Conservation (phyloP, 2,797 vertebrate species). For the Tenualosa ilisha region DNA sequence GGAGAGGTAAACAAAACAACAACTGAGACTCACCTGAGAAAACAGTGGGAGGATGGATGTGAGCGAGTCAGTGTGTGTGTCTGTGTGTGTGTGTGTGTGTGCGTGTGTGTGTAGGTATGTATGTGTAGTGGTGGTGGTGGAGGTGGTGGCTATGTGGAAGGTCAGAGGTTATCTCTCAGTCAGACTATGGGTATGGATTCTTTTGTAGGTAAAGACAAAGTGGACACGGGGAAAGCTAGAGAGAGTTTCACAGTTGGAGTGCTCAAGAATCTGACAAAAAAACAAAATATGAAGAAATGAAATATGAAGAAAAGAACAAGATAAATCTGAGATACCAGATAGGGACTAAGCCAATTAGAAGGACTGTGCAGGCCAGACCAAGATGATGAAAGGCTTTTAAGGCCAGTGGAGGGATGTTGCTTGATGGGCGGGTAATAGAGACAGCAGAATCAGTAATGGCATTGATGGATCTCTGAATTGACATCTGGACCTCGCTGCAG, state of each 20-base stretch:
- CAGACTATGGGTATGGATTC: not conserved
- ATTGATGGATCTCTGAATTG: not conserved
- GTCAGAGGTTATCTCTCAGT: not conserved
- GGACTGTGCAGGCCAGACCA: not conserved
- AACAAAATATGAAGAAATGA: too few relatives aligned
- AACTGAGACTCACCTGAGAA: not conserved
- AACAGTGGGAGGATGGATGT: not conserved
- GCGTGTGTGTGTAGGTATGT: not conserved
- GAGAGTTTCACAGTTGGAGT: not conserved
- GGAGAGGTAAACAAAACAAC: not conserved
- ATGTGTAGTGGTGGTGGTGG: not conserved
- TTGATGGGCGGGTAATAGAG: not conserved
- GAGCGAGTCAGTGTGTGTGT: not conserved
- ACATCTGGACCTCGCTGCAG: not conserved
- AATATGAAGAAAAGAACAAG: not conserved
- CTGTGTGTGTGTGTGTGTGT: not conserved
- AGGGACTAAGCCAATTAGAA: not conserved
- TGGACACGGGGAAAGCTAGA: not conserved
- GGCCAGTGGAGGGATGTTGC: not conserved
- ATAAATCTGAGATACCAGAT: not conserved
- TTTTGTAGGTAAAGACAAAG: not conserved
- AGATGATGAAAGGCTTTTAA: not conserved
- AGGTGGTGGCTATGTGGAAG: not conserved
- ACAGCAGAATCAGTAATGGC: not conserved
- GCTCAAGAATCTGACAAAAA: not conserved